Percentiles rank a stretch among this genome's conserved stretches.
These are phyloP conservation scores for Lamproptera curius DNA, from an alignment of 2,888 invertebrate species.

Conservation along the genomic window DNA sequence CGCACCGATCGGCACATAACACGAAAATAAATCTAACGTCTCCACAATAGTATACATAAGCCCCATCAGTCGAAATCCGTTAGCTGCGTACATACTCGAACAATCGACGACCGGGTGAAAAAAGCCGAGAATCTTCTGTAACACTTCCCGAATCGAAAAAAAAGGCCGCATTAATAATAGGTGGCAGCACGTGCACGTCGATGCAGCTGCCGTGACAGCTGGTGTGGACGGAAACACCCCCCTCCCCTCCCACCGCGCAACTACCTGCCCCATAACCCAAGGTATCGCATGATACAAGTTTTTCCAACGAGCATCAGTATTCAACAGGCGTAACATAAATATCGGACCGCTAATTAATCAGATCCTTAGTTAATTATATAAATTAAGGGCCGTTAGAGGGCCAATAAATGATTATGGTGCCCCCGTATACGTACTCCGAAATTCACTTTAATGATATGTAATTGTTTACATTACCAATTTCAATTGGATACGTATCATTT, in stretches of 20 bases:
- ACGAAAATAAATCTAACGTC: no score
- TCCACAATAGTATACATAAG: no score
- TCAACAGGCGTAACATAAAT: slow-evolving; percentile 30
- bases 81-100: slow-evolving; percentile 18
- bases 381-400: slow-evolving; percentile 30
- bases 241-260: slow-evolving; percentile 34
- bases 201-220: slow-evolving; percentile 74
- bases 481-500: no score
- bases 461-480: no score
- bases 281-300: slow-evolving; percentile 31
- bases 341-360: slow-evolving; percentile 32
- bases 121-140: slow-evolving; percentile 43
- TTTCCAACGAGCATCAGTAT: slow-evolving; percentile 31
- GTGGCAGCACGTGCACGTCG: slow-evolving; percentile 65
- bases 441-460: slow-evolving; percentile 10
- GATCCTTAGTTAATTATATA: slow-evolving; percentile 27
- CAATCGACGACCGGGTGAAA: slow-evolving; percentile 8
- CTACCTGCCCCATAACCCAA: slow-evolving; percentile 50
- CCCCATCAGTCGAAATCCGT: slow-evolving; percentile 7
- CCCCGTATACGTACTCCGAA: slow-evolving; percentile 11
- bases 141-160: slow-evolving; percentile 50
- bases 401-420: slow-evolving; percentile 28
- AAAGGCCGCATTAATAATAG: slow-evolving; percentile 67
- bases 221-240: slow-evolving; percentile 54
- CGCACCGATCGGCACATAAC: no score